phyloP scores from a whole-genome alignment of 2,797 vertebrate genomes.

The Cossypha polioptera region DNA sequence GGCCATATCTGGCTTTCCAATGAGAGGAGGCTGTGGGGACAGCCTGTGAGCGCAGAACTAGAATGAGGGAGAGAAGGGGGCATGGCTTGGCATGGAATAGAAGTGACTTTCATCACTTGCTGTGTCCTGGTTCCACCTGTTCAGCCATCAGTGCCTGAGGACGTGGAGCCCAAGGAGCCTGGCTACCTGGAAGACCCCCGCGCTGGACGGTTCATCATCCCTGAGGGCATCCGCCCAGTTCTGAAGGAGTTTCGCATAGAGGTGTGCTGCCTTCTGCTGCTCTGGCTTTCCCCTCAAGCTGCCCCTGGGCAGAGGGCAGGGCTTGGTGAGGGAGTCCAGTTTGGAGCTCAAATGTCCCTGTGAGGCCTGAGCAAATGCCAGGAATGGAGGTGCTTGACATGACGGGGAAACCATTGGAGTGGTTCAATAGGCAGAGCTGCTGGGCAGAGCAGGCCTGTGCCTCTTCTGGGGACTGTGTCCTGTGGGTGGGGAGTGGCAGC shows the following conservation, averaged over 20 bases:
- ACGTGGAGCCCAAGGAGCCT: slow-evolving; percentile 84
- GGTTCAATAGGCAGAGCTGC: background rate
- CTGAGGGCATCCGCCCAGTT: slow-evolving; percentile 83
- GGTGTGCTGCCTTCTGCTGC: slow-evolving; percentile 65
- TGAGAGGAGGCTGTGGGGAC: background rate
- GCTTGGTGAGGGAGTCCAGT: background rate
- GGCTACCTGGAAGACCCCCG: slow-evolving; percentile 68
- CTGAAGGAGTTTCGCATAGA: slow-evolving; percentile 91
- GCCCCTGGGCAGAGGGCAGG: background rate
- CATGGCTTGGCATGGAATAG: background rate
- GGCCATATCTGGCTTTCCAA: background rate
- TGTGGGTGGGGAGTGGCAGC: background rate
- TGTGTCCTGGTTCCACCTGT: background rate
- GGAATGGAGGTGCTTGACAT: background rate
- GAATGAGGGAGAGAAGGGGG: background rate
- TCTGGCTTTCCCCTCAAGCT: background rate
- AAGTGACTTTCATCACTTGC: background rate
- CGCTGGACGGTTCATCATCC: slow-evolving; percentile 81
- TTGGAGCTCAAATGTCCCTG: background rate
- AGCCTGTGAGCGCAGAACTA: background rate
- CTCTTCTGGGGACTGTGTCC: background rate
- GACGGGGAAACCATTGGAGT: background rate
- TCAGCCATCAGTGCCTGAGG: slow-evolving; percentile 83
- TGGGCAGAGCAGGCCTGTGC: background rate
- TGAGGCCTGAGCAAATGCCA: background rate